Evolutionary conservation across 2,888 invertebrate genomes (phyloP).

Genomic region (Melinopterus prodromus): DNA sequence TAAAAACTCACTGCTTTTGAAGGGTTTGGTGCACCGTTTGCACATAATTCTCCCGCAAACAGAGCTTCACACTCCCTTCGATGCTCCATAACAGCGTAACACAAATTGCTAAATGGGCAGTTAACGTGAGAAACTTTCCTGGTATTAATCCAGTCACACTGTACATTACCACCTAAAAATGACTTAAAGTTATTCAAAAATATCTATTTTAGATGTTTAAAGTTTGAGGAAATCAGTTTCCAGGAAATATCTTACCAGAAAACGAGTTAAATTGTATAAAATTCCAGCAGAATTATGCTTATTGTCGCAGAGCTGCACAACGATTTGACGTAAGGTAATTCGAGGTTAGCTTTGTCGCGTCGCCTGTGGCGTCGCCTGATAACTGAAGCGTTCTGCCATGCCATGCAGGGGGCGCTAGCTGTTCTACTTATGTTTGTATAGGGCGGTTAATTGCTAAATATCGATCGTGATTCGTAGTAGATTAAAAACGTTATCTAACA

Average conservation of each 20-base stretch:
- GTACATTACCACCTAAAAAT: constrained; percentile 49
- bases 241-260: not conserved
- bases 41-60: constrained; percentile 64
- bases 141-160: constrained; percentile 65
- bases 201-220: not conserved
- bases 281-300: not conserved
- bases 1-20: constrained; percentile 64
- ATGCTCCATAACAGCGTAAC: constrained; percentile 74
- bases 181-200: constrained; percentile 5
- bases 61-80: constrained; percentile 64
- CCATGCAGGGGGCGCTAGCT: not conserved
- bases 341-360: not conserved
- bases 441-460: too few relatives aligned
- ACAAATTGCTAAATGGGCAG: constrained; percentile 74
- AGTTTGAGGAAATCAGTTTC: not conserved
- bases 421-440: not conserved
- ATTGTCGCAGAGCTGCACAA: not conserved
- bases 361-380: not conserved
- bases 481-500: too few relatives aligned
- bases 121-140: constrained; percentile 73
- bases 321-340: not conserved
- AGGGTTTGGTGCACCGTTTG: constrained; percentile 65
- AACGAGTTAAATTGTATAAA: not conserved
- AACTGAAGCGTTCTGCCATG: not conserved
- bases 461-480: too few relatives aligned